Evolutionary conservation across 2,888 invertebrate species (phyloP).

Genomic region (Drosophila siamana): DNA sequence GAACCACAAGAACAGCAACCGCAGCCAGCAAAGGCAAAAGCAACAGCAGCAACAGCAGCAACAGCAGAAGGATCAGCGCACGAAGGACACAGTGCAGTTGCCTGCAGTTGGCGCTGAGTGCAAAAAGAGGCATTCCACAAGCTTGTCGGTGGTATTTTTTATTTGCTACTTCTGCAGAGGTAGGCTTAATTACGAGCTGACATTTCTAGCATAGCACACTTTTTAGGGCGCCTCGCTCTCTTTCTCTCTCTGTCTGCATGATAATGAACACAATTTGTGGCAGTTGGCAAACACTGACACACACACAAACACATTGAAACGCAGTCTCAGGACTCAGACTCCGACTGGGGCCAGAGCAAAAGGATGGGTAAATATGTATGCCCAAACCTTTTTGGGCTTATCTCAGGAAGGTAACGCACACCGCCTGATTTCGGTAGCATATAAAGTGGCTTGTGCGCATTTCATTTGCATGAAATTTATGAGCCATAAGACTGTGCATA

Average conservation of each 20-base stretch:
- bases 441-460: slow-evolving; percentile 51
- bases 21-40: not conserved
- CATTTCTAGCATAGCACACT: slow-evolving; percentile 62
- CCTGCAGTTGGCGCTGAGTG: slow-evolving; percentile 41
- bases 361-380: slow-evolving; percentile 28
- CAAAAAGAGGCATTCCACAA: slow-evolving; percentile 8
- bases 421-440: slow-evolving; percentile 22
- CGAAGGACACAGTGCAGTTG: slow-evolving; percentile 55
- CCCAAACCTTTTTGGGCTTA: slow-evolving; percentile 21
- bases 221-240: slow-evolving; percentile 57
- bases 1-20: slow-evolving; percentile 15
- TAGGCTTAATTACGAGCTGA: slow-evolving; percentile 49
- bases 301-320: too few relatives aligned
- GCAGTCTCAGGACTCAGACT: slow-evolving; percentile 34
- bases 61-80: slow-evolving; percentile 25
- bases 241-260: slow-evolving; percentile 32
- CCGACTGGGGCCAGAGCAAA: slow-evolving; percentile 15
- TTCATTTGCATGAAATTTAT: slow-evolving; percentile 63
- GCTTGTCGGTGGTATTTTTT: not conserved
- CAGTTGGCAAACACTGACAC: slow-evolving; percentile 36
- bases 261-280: slow-evolving; percentile 70
- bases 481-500: slow-evolving; percentile 32
- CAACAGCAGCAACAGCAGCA: slow-evolving; percentile 14
- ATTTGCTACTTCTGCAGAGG: slow-evolving; percentile 13
- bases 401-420: slow-evolving; percentile 13